Base-by-base conservation (phyloP, 2,888 invertebrate genomes). In the Ommatoiulus sabulosus region DNA sequence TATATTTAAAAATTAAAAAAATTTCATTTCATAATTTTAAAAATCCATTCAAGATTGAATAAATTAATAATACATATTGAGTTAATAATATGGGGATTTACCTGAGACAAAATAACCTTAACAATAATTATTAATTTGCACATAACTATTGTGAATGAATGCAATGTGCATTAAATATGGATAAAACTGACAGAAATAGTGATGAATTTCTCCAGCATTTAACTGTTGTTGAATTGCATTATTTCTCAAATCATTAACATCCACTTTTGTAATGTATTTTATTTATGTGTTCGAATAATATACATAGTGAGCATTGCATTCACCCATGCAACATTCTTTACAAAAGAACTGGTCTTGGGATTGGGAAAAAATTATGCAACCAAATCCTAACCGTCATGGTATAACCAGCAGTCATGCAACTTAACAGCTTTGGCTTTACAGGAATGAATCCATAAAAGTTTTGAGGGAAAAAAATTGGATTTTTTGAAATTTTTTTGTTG, bases 301-400 rank as follows among this genome's bases (percentile, higher is more conserved):
- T 63, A 63, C 63, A 63, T 63, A 63, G 17, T 63, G 63, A 63
- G 63, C 63, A n/a, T 63, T 63, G 63, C 63, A 63, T 57, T 57
- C 57, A 57, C 57, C 57, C 57, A 57, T 17, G 57, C 12, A 15
- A 17, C 57, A 57, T 63, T 63, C n/a, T 63, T 63, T n/a, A 63
- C n/a, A 63, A 63, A 63, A 63, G 63, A 63, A n/a, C 63, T 20
- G n/a, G n/a, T 63, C 3, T 63, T 63, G 63, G 63, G 63, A n/a
- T 20, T 63, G 63, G 63, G 63, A 20, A 63, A 12, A 20, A 63
- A 63, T 63, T 63, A 63, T 7, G 63, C 63, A 63, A 63, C 63
- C 63, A 63, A 63, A 63, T 20, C 63, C 20, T 63, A 63, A 20
- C 63, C 63, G 20, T 63, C n/a, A 63, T 63, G 10, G 3, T 48